These are phyloP conservation scores for Acanthopleura granulata DNA, from an alignment of 2,888 invertebrate species.

Conservation along the genomic window DNA sequence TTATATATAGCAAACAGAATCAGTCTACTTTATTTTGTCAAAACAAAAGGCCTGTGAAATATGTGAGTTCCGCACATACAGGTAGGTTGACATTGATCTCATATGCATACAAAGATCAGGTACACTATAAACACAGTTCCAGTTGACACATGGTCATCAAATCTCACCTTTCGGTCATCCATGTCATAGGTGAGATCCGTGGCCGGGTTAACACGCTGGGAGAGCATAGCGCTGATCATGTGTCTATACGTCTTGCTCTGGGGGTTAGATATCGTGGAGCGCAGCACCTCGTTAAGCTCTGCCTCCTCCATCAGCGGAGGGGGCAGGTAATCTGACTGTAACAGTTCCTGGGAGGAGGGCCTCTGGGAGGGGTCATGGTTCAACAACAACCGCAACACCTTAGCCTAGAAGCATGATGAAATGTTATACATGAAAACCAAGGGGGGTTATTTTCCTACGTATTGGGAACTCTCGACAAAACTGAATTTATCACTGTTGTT, in stretches of 20 bases:
- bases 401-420: conserved; percentile 38
- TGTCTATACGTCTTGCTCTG: conserved; percentile 83
- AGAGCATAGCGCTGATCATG: conserved; percentile 69
- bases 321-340: conserved; percentile 86
- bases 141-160: not conserved
- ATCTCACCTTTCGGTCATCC: conserved; percentile 69
- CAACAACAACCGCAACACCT: conserved; percentile 78
- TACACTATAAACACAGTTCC: too few relatives aligned
- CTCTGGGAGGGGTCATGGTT: conserved; percentile 86
- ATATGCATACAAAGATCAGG: too few relatives aligned
- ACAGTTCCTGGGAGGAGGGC: conserved; percentile 87
- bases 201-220: conserved; percentile 75
- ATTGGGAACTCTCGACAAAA: too few relatives aligned
- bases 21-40: too few relatives aligned
- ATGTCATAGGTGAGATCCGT: conserved; percentile 88
- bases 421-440: too few relatives aligned
- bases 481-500: too few relatives aligned
- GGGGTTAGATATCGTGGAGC: conserved; percentile 85
- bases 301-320: conserved; percentile 87
- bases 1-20: too few relatives aligned
- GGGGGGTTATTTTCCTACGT: too few relatives aligned
- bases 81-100: too few relatives aligned
- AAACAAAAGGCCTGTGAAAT: too few relatives aligned
- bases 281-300: conserved; percentile 82
- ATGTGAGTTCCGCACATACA: too few relatives aligned